A percentile compares a stretch with the other conserved stretches of the same genome.
These are phyloP conservation scores for Leuctra nigra DNA, from an alignment of 2,888 invertebrate genomes.

Conservation along the genomic window DNA sequence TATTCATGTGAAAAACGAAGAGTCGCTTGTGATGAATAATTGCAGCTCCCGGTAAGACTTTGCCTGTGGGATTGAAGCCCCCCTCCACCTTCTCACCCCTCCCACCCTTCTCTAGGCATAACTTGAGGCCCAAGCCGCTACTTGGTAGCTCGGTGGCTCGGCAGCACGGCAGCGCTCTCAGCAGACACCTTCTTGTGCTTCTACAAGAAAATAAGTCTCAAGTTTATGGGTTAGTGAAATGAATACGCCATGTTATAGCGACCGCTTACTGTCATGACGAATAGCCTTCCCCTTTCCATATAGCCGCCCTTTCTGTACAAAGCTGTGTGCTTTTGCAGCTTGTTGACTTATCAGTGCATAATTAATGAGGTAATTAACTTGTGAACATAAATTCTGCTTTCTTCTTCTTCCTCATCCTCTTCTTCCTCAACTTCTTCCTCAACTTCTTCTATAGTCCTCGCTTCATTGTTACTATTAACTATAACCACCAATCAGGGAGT, in stretches of 20 bases:
- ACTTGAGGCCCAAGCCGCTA: too few relatives aligned
- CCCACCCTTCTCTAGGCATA: too few relatives aligned
- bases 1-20: too few relatives aligned
- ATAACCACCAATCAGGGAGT: too few relatives aligned
- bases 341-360: constrained; percentile 20
- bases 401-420: not conserved
- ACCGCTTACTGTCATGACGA: constrained; percentile 14
- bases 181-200: too few relatives aligned
- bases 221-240: constrained; percentile 12
- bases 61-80: too few relatives aligned
- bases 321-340: constrained; percentile 10
- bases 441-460: not conserved
- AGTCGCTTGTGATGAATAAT: too few relatives aligned
- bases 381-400: constrained; percentile 16
- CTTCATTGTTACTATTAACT: too few relatives aligned
- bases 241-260: constrained; percentile 1
- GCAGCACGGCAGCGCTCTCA: too few relatives aligned
- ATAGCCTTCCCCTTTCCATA: not conserved
- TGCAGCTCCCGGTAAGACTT: too few relatives aligned
- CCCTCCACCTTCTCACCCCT: too few relatives aligned
- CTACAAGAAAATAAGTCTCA: not conserved
- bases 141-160: too few relatives aligned
- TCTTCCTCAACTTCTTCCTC: not conserved
- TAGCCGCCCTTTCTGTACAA: not conserved
- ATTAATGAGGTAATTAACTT: constrained; percentile 23